Base-by-base conservation (phyloP, 2,888 invertebrate species). In the Chymomyza fuscimana region DNA sequence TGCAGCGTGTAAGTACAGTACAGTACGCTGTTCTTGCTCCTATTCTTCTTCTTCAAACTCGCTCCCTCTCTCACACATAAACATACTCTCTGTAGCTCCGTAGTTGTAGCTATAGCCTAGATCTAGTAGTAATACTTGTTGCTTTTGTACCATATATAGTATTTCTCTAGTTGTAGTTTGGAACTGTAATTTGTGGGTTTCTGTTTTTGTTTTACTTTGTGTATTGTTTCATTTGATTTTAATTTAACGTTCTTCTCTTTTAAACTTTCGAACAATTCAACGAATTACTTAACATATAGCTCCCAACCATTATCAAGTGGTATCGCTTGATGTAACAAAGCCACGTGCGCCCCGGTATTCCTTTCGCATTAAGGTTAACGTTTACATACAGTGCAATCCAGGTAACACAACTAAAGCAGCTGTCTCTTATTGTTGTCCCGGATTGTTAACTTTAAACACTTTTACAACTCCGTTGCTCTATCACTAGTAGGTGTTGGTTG, bases 321-420 rank as follows among this genome's bases (percentile, higher is more conserved):
- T 95, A 82, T 94, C 93, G 86, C 92, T 94, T 65, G 94, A 94
- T 89, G 91, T 92, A 54, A 79, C 87, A 74, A 91, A 88, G 87
- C 94, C 85, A 73, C 89, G 89, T 67, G 90, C 91, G 71, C 91
- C 91, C 72, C 89, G 89, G 71, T 91, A 91, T 79, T 87, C 91
- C 70, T 91, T 91, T 89, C 91, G 91, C 80, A 88, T 91, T 84
- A 90, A 90, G 88, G 86, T 91, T 78, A 89, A 90, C 87, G 85
- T 91, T 76, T 86, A 84, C 73, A 77, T 87, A 81, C 82, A 86
- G 82, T 85, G 89, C 80, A 89, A 84, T 81, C 91, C 91, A 91
- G 91, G 91, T 91, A 91, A 90, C 88, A 82, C 76, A 86, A 80
- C 75, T 85, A 83, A 83, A 80, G 73, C 80, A 32, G 32, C 32